Evolutionary conservation across 2,113 vertebrate genomes (phyloP).

Genomic region (Barbus barbus): DNA sequence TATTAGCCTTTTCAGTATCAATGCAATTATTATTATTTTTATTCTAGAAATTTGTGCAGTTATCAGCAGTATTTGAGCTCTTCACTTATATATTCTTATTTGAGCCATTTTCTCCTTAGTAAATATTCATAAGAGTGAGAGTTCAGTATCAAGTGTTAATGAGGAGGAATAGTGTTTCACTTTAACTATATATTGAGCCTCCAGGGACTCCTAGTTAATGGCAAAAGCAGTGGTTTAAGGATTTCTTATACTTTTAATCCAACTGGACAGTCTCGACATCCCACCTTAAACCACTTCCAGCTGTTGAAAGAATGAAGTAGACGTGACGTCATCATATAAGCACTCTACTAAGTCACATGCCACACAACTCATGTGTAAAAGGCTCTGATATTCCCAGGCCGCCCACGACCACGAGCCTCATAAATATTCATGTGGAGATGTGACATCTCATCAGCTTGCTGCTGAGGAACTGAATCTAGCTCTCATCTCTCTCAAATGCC

Average conservation of each 20-base stretch:
- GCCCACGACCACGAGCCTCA: neutral
- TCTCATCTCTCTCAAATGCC: constrained; percentile 35
- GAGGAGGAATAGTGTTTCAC: neutral
- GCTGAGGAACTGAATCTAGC: constrained; percentile 34
- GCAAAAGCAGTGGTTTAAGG: neutral
- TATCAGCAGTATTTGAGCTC: neutral
- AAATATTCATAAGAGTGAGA: neutral
- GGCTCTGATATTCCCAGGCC: constrained; percentile 1
- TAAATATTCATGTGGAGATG: constrained; percentile 35
- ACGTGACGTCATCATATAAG: neutral
- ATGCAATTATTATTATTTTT: too few relatives aligned
- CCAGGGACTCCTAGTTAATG: neutral
- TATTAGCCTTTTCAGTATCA: too few relatives aligned
- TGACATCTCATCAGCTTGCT: constrained; percentile 43
- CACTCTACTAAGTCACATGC: neutral
- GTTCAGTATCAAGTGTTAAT: neutral
- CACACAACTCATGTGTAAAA: constrained; percentile 24
- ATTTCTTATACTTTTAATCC: neutral
- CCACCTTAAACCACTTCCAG: neutral
- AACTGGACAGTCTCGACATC: neutral
- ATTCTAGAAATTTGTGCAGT: neutral
- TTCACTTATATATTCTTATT: neutral
- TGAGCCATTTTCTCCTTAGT: neutral
- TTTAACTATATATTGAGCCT: neutral
- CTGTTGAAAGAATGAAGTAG: constrained; percentile 20